These are phyloP conservation scores for Eupithecia tripunctaria DNA, from an alignment of 2,888 invertebrate genomes.

Conservation along the genomic window DNA sequence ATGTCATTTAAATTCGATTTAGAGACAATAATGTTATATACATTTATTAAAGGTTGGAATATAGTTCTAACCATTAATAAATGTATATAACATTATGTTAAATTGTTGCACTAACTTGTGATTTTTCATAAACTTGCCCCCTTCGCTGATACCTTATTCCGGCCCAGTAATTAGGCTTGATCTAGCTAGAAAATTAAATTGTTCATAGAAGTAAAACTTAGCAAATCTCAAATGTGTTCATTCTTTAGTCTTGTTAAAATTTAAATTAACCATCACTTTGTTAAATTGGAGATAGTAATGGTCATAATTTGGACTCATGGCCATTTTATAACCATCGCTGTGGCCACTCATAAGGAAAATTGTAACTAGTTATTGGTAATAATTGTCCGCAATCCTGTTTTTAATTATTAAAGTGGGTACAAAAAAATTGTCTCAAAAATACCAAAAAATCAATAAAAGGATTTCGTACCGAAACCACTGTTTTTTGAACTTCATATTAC, in stretches of 20 bases:
- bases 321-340: not conserved
- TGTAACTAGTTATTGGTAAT: constrained; percentile 23
- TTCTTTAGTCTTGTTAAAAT: constrained; percentile 21
- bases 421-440: constrained; percentile 73
- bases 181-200: constrained; percentile 6
- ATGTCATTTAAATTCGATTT: constrained; percentile 3
- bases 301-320: not conserved
- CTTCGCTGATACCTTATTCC: constrained; percentile 1
- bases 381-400: constrained; percentile 50
- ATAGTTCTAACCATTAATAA: too few species aligned
- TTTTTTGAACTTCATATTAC: constrained; percentile 48
- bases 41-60: not conserved
- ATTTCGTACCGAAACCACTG: constrained; percentile 69
- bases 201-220: constrained; percentile 11
- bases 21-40: not conserved
- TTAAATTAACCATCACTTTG: constrained; percentile 9
- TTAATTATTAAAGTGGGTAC: constrained; percentile 65
- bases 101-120: constrained; percentile 3
- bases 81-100: too few species aligned
- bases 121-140: constrained; percentile 5
- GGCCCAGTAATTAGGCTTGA: constrained; percentile 4
- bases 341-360: constrained; percentile 6
- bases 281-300: not conserved
- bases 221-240: constrained; percentile 32
- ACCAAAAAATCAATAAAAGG: constrained; percentile 77